Evolutionary conservation across 2,888 invertebrate species (phyloP).

Genomic region (Drosophila anceps): DNA sequence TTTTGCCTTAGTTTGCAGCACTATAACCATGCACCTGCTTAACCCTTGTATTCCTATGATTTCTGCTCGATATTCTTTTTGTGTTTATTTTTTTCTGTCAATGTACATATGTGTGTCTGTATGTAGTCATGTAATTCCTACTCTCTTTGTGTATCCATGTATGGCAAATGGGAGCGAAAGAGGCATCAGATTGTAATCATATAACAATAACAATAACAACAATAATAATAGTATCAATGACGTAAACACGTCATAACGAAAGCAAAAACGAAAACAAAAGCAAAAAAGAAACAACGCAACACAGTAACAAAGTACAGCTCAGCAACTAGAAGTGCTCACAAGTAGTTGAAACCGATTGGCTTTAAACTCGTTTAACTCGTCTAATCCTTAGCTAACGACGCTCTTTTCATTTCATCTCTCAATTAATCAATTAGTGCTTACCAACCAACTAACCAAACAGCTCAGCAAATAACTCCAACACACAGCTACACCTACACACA

Average conservation of each 20-base stretch:
- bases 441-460: conserved; percentile 18
- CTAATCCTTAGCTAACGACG: conserved; percentile 1
- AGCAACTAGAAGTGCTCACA: conserved; percentile 51
- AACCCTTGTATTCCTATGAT: conserved; percentile 3
- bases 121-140: conserved; percentile 48
- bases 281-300: conserved; percentile 14
- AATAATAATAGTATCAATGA: not conserved
- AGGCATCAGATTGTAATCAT: conserved; percentile 83
- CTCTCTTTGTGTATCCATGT: conserved; percentile 76
- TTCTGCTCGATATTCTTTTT: conserved; percentile 38
- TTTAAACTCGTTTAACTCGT: conserved; percentile 23
- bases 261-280: not conserved
- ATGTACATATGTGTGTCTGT: conserved; percentile 39
- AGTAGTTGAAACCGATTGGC: conserved; percentile 74
- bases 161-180: conserved; percentile 85
- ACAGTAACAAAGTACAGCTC: conserved; percentile 15
- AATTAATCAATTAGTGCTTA: conserved; percentile 43
- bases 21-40: conserved; percentile 48
- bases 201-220: conserved; percentile 39
- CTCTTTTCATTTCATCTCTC: conserved; percentile 12
- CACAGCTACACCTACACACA: not conserved
- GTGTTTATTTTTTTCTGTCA: not conserved
- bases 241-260: conserved; percentile 3
- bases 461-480: not conserved
- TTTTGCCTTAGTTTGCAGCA: conserved; percentile 42